Percentiles rank a stretch among this genome's conserved stretches.
These are phyloP conservation scores for Saccostrea echinata DNA, from an alignment of 1,140 invertebrate genomes.

Conservation along the genomic window DNA sequence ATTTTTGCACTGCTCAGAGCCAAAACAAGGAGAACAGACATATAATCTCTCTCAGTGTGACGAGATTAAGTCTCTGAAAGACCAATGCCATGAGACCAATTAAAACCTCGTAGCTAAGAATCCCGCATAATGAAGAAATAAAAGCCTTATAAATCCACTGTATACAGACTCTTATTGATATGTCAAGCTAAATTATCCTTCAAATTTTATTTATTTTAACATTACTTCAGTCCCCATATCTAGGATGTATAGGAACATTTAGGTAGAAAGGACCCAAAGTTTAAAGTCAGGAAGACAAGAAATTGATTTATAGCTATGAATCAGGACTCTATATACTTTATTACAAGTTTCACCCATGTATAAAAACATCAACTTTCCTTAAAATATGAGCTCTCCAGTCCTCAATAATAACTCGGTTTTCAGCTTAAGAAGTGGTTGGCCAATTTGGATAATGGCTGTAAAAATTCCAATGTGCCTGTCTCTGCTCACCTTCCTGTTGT, in stretches of 20 bases:
- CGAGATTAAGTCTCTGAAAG: conserved; percentile 11
- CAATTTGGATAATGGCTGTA: conserved; percentile 28
- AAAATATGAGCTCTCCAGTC: conserved; percentile 30
- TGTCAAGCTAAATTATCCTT: conserved; percentile 24
- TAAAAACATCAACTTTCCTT: conserved; percentile 37
- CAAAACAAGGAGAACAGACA: background rate
- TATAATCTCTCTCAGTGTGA: background rate
- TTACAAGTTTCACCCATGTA: background rate
- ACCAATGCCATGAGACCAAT: background rate
- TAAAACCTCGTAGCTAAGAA: conserved; percentile 32
- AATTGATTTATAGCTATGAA: conserved; percentile 11
- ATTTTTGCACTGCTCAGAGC: background rate
- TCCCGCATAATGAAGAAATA: background rate
- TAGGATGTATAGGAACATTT: background rate
- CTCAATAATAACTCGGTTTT: conserved; percentile 2
- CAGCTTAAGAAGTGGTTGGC: conserved; percentile 9
- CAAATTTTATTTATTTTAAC: conserved; percentile 26
- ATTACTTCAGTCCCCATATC: conserved; percentile 14
- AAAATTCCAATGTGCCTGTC: conserved; percentile 27
- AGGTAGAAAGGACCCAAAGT: background rate
- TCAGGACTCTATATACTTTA: conserved; percentile 34
- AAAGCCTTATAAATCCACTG: conserved; percentile 19
- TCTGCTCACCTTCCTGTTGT: background rate
- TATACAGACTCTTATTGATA: conserved; percentile 33
- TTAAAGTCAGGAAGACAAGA: background rate